Evolutionary conservation across 2,113 vertebrate genomes (phyloP), one percentile per base, ranked within the genome.

Genomic region (Globicephala melas): DNA sequence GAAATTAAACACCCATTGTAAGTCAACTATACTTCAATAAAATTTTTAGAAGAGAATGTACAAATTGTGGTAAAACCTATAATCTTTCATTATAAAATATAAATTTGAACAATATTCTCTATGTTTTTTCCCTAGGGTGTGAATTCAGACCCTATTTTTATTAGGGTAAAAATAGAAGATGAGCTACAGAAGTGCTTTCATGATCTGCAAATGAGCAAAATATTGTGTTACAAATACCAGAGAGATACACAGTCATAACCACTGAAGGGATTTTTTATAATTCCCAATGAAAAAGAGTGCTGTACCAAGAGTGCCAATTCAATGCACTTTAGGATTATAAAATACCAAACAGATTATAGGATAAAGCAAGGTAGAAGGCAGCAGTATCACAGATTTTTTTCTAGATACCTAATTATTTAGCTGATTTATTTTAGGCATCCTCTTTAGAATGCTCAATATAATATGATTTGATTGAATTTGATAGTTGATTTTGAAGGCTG

Each of bases 101-200:
- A 86, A 86, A 84, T 71, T 41, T 96, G 47, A 85, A 60, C 77
- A 70, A 26, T 77, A 81, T 95, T 97, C 23, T 60, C n/a, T 74
- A 53, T 18, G 1, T 2, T 65, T 9, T 87, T 96, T 97, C 15
- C 62, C 38, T 67, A 60, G 8, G 3, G 3, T 91, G 3, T 89
- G 44, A 80, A 79, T 33, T 91, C 23, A 55, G n/a, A 55, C 3
- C 28, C 38, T 87, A 28, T 26, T 89, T 92, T 96, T 89, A 65
- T 18, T 38, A 68, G 65, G 38, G 84, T 33, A 38, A 58, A 87
- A 86, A 71, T 76, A n/a, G 88, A 88, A 82, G 4, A 58, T 65
- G 26, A 65, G 6, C 58, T 81, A 65, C 8, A 58, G 21, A 93
- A 95, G 18, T 68, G 23, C 6, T 89, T 82, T 85, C 28, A 36